Evolutionary conservation across 2,888 invertebrate genomes (phyloP).

Genomic region (Lamproptera curius): DNA sequence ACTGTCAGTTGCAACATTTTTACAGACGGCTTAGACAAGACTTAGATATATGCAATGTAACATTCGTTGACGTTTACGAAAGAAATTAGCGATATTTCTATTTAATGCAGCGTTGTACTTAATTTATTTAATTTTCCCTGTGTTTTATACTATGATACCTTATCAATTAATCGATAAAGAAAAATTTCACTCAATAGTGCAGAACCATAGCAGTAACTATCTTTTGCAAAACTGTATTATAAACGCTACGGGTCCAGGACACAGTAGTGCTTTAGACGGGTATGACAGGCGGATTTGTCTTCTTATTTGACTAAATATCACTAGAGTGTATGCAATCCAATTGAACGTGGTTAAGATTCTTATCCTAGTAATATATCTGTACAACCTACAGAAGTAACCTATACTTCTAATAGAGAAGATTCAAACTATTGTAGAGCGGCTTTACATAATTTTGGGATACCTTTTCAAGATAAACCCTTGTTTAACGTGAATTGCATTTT

Average conservation of each 20-base stretch:
- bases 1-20: not conserved
- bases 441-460: not conserved
- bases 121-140: not conserved
- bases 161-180: not conserved
- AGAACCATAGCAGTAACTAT: no score
- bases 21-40: not conserved
- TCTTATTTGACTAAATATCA: no score
- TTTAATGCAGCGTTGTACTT: not conserved
- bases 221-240: no score
- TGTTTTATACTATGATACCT: not conserved
- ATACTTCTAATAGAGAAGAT: not conserved
- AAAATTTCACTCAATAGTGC: no score
- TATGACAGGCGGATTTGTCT: no score
- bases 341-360: no score
- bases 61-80: not conserved
- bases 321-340: no score
- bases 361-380: no score
- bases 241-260: no score
- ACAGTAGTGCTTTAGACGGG: no score
- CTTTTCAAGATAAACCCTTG: not conserved
- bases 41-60: not conserved
- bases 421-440: not conserved
- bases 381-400: not conserved
- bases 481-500: slow-evolving; percentile 30
- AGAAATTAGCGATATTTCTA: not conserved